Evolutionary conservation across 1,140 invertebrate species (phyloP), one percentile per base, ranked within the genome.

Genomic region (Orius insidiosus): DNA sequence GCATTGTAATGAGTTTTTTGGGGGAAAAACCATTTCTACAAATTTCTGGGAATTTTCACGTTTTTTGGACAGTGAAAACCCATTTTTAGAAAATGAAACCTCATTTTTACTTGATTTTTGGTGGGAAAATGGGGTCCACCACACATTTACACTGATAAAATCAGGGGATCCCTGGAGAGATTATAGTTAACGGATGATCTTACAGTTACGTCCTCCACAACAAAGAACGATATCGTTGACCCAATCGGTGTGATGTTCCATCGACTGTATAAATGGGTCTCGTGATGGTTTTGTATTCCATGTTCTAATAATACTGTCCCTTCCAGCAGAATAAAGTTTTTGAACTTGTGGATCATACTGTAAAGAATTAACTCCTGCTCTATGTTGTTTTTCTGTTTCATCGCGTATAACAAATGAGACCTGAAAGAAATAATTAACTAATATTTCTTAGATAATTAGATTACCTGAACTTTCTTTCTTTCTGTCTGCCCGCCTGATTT

Each of bases 221-320:
- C 94, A 98, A 1, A 98, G 68, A 7, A 98, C 84, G 62, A 98
- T 94, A 67, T 98, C 95, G 67, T 98, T 98, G 9, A 98, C 92
- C 95, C 95, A 99, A 65, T 99, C 95, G 11, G 93, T 98, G 59
- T 98, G 95, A 67, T 98, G 94, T 60, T 90, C 85, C 83, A 90
- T 85, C 1, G 92, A 94, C 57, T 94, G 87, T 34, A 92, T 75
- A 62, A 93, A 98, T 37, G 80, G 77, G 55, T 94, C 85, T 54
- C 67, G 70, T 14, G 76, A 76, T 59, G 54, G 37, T 48, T 61
- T 61, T 45, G 62, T 61, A 49, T 95, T 89, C 89, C 94, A 98
- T 60, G 96, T 93, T 45, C 96, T 72, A 56, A 99, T 96, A 53
- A 98, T 95, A 36, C 90, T 90, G 68, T 99, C 96, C 51, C 93